Percentiles rank a stretch among this genome's conserved stretches.
Evolutionary conservation across 2,888 invertebrate species (phyloP).

Genomic region (Trichopoda pennipes): DNA sequence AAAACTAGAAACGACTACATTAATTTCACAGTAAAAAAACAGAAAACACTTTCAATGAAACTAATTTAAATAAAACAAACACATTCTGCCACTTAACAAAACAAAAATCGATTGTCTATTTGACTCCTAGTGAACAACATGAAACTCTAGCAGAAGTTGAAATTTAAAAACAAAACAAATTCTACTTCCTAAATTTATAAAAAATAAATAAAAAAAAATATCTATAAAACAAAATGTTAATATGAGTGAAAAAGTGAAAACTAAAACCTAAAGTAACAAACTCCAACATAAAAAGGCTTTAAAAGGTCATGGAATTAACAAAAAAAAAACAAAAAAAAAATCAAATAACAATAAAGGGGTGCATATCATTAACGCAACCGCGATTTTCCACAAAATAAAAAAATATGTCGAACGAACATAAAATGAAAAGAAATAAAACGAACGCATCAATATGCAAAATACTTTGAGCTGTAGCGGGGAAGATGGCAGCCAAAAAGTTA

Average conservation of each 20-base stretch:
- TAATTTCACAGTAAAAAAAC: constrained; percentile 21
- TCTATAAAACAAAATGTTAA: constrained; percentile 37
- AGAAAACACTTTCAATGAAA: constrained; percentile 29
- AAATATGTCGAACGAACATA: background rate
- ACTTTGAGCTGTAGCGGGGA: constrained; percentile 14
- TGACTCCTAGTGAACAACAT: constrained; percentile 58
- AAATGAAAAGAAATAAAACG: background rate
- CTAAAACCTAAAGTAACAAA: constrained; percentile 40
- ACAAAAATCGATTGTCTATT: constrained; percentile 44
- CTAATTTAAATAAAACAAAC: constrained; percentile 46
- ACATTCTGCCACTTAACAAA: background rate
- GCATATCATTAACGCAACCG: constrained; percentile 76
- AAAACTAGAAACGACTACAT: constrained; percentile 24
- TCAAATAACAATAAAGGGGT: constrained; percentile 72
- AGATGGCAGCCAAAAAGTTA: constrained; percentile 7
- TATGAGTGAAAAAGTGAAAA: constrained; percentile 15
- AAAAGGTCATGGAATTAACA: constrained; percentile 59
- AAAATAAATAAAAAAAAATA: constrained; percentile 20
- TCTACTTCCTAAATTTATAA: constrained; percentile 9
- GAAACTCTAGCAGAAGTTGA: constrained; percentile 36
- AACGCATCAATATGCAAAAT: constrained; percentile 54
- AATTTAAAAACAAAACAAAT: constrained; percentile 36
- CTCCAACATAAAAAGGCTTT: constrained; percentile 48
- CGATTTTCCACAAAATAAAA: constrained; percentile 39
- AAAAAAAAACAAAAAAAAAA: constrained; percentile 38